These are phyloP conservation scores for Perca flavescens DNA, from an alignment of 2,113 vertebrate genomes.

Conservation along the genomic window DNA sequence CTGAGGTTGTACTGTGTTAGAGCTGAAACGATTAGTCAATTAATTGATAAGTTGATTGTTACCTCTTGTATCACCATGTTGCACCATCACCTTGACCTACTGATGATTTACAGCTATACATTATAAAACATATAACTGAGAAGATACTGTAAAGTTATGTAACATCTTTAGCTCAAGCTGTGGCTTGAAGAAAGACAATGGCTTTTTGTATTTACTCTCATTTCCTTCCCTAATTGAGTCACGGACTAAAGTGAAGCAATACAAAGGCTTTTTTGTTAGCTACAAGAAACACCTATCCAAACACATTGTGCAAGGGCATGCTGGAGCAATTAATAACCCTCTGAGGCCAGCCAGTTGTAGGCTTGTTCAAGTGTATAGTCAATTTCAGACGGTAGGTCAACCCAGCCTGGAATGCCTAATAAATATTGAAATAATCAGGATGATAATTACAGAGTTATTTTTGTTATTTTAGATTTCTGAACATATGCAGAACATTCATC, in stretches of 20 bases:
- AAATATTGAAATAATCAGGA: conserved; percentile 74
- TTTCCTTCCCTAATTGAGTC: conserved; percentile 90
- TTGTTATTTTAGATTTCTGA: conserved; percentile 57
- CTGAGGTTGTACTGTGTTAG: not conserved
- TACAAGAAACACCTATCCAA: conserved; percentile 87
- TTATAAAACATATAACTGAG: conserved; percentile 63
- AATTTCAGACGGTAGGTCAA: conserved; percentile 56
- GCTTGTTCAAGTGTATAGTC: conserved; percentile 66
- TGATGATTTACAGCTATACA: conserved; percentile 17
- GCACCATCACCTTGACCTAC: conserved; percentile 18
- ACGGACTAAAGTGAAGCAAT: conserved; percentile 82
- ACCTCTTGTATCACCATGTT: not conserved
- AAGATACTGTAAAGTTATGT: conserved; percentile 77
- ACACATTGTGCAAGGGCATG: conserved; percentile 84
- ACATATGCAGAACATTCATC: conserved; percentile 33
- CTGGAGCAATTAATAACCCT: conserved; percentile 83
- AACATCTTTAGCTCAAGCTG: conserved; percentile 69
- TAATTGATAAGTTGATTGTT: not conserved
- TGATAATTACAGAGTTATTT: conserved; percentile 61
- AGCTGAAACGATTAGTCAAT: too few species aligned
- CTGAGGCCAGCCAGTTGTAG: conserved; percentile 58
- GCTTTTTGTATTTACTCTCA: conserved; percentile 86
- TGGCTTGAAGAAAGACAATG: conserved; percentile 82
- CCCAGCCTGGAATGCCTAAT: conserved; percentile 54
- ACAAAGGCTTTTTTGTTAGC: conserved; percentile 86